phyloP scores from a whole-genome alignment of 1,140 invertebrate species.

The Forficula auricularia region DNA sequence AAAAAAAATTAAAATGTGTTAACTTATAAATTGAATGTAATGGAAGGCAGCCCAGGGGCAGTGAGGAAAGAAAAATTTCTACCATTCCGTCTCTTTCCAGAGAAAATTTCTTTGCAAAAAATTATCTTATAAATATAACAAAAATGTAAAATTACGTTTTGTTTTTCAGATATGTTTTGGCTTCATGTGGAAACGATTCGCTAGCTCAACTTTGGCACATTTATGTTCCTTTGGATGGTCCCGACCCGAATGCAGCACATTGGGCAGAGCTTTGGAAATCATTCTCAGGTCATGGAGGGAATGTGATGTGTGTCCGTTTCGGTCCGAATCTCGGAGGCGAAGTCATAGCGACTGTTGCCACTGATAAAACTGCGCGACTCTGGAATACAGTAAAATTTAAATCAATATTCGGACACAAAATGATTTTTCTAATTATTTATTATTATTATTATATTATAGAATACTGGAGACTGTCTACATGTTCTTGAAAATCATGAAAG shows the following conservation, averaged over 20 bases:
- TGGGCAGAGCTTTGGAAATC: conserved; percentile 4
- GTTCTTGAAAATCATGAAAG: conserved; percentile 36
- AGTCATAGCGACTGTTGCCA: conserved; percentile 38
- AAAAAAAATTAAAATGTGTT: no score
- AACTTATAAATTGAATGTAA: no score
- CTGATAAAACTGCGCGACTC: conserved; percentile 40
- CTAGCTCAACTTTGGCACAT: conserved; percentile 52
- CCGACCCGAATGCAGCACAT: neutral
- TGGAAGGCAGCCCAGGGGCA: no score
- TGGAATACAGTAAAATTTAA: conserved; percentile 39
- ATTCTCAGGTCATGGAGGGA: conserved; percentile 34
- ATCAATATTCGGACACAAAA: neutral
- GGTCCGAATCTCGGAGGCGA: conserved; percentile 29
- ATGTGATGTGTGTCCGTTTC: conserved; percentile 39
- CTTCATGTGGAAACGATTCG: conserved; percentile 53
- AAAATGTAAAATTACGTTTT: no score
- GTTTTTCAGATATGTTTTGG: conserved; percentile 35
- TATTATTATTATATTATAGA: conserved; percentile 22
- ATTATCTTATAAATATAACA: neutral
- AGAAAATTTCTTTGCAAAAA: no score
- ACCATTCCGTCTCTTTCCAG: no score
- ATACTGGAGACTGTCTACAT: conserved; percentile 33
- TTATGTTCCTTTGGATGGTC: conserved; percentile 20
- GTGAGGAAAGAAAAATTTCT: no score
- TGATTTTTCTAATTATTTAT: neutral